Evolutionary conservation across 1,140 invertebrate species (phyloP).

Genomic region (Penaeus indicus): DNA sequence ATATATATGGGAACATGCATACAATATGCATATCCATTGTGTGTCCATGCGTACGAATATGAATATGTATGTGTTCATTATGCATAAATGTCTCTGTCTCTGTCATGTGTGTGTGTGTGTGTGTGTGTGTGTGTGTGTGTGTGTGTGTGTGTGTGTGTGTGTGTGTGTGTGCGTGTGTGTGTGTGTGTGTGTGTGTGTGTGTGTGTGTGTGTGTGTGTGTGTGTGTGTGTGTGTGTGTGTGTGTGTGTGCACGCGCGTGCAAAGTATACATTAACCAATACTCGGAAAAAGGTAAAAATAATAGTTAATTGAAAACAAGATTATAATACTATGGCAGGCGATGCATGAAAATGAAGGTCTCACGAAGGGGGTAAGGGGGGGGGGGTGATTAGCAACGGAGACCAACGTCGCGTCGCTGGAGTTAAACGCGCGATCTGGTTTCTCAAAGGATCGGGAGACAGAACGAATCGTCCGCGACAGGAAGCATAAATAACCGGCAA

Average conservation of each 20-base stretch:
- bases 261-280: neutral
- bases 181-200: neutral
- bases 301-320: neutral
- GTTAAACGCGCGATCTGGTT: too few species aligned
- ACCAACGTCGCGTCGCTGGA: too few species aligned
- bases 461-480: too few species aligned
- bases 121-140: neutral
- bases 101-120: neutral
- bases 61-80: too few species aligned
- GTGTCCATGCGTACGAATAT: too few species aligned
- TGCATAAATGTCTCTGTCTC: too few species aligned
- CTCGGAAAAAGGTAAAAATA: neutral
- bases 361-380: too few species aligned
- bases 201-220: neutral
- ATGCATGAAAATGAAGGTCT: neutral
- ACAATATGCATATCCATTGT: too few species aligned
- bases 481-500: too few species aligned
- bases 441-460: too few species aligned
- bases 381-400: too few species aligned
- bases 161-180: neutral
- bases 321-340: neutral
- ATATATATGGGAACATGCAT: too few species aligned
- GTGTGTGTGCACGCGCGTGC: neutral
- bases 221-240: neutral
- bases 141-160: neutral